Evolutionary conservation across 1,140 invertebrate genomes (phyloP).

Genomic region (Mactra quadrangularis): DNA sequence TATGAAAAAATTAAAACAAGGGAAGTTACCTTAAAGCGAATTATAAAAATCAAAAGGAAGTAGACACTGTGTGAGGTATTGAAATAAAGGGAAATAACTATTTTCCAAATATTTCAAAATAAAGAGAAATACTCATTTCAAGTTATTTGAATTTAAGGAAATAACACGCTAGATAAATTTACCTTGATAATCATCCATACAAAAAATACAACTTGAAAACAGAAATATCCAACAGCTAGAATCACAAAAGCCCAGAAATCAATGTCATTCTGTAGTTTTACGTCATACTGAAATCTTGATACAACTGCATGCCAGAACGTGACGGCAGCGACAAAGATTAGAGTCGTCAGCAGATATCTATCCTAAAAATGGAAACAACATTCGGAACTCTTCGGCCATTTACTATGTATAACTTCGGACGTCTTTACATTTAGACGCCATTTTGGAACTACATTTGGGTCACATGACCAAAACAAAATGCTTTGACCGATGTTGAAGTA

Average conservation of each 20-base stretch:
- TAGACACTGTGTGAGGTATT: too few relatives aligned
- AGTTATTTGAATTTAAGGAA: not conserved
- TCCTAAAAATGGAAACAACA: too few relatives aligned
- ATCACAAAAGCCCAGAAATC: constrained; percentile 68
- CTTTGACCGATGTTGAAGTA: too few relatives aligned
- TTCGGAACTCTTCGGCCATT: too few relatives aligned
- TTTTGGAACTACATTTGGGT: too few relatives aligned
- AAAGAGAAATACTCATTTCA: not conserved
- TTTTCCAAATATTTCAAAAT: not conserved
- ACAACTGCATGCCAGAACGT: constrained; percentile 78
- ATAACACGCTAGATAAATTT: not conserved
- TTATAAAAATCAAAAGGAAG: not conserved
- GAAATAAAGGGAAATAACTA: not conserved
- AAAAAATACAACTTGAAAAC: constrained; percentile 64
- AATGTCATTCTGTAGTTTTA: constrained; percentile 3
- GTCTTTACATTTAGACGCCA: too few relatives aligned
- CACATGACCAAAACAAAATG: too few relatives aligned
- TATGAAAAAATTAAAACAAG: not conserved
- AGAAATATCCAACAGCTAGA: constrained; percentile 63
- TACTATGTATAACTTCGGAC: too few relatives aligned
- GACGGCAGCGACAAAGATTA: constrained; percentile 77
- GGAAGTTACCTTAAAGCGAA: too few relatives aligned
- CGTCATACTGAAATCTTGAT: constrained; percentile 54
- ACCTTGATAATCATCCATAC: constrained; percentile 52
- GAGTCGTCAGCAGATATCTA: constrained; percentile 76